These are phyloP conservation scores for Euwallacea fornicatus DNA, from an alignment of 1,140 invertebrate genomes.

Conservation along the genomic window DNA sequence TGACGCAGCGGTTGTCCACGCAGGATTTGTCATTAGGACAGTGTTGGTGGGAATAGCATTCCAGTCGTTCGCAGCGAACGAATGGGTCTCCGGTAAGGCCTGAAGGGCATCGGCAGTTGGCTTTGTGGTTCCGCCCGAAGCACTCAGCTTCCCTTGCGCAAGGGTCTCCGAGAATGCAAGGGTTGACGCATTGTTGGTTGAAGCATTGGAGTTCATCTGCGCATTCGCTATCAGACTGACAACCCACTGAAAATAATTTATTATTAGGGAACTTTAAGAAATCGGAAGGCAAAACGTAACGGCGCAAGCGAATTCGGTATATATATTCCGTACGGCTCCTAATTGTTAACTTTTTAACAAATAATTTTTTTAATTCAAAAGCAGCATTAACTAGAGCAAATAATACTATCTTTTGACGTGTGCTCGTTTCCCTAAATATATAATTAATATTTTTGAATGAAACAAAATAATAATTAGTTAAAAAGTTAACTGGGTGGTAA, in stretches of 20 bases:
- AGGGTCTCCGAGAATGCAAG: slow-evolving; percentile 74
- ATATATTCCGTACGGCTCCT: too few relatives aligned
- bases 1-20: slow-evolving; percentile 68
- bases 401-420: too few relatives aligned
- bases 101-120: slow-evolving; percentile 72
- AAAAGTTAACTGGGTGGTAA: not conserved
- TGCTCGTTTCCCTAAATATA: too few relatives aligned
- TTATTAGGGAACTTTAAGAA: too few relatives aligned
- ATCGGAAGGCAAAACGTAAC: too few relatives aligned
- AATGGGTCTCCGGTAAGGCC: slow-evolving; percentile 76
- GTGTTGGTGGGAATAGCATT: slow-evolving; percentile 76
- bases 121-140: slow-evolving; percentile 72
- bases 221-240: slow-evolving; percentile 80
- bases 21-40: slow-evolving; percentile 74
- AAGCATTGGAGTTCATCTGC: slow-evolving; percentile 74
- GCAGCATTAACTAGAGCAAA: too few relatives aligned
- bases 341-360: too few relatives aligned
- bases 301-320: too few relatives aligned
- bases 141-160: slow-evolving; percentile 84
- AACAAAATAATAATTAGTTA: too few relatives aligned
- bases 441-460: too few relatives aligned
- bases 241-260: slow-evolving; percentile 52
- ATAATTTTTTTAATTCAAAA: too few relatives aligned
- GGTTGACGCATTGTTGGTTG: slow-evolving; percentile 78
- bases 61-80: slow-evolving; percentile 73